phyloP scores from a whole-genome alignment of 2,888 invertebrate species.

The Coelopa pilipes region DNA sequence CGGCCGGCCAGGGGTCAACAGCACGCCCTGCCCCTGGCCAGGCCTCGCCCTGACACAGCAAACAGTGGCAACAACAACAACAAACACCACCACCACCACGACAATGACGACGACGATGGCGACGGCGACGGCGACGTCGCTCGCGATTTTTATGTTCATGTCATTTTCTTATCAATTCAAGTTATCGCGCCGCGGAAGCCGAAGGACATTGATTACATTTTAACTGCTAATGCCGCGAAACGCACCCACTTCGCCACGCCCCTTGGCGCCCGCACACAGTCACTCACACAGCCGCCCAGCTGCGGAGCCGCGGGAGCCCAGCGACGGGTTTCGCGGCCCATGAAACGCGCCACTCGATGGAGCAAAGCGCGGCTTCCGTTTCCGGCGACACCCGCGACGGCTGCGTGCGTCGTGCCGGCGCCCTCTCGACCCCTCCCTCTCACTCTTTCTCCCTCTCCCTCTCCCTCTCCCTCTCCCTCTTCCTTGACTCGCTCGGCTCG shows the following conservation, averaged over 20 bases:
- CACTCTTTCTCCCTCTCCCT: too few relatives aligned
- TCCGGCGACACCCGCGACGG: slow-evolving; percentile 3
- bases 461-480: too few relatives aligned
- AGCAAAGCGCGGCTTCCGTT: slow-evolving; percentile 21
- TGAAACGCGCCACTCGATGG: slow-evolving; percentile 20
- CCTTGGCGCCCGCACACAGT: too few relatives aligned
- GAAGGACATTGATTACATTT: slow-evolving; percentile 62
- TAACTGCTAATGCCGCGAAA: slow-evolving; percentile 57
- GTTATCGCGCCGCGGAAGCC: slow-evolving; percentile 40
- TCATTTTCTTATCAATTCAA: slow-evolving; percentile 49
- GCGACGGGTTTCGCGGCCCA: not conserved
- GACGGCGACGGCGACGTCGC: not conserved
- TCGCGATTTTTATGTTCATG: slow-evolving; percentile 43
- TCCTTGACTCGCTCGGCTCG: not conserved
- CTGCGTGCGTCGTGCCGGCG: too few relatives aligned
- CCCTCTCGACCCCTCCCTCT: not conserved
- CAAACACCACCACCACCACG: too few relatives aligned
- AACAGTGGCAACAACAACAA: too few relatives aligned
- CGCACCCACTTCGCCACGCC: slow-evolving; percentile 8
- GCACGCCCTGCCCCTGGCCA: too few relatives aligned
- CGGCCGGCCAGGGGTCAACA: too few relatives aligned
- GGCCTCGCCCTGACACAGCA: too few relatives aligned
- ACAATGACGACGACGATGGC: not conserved
- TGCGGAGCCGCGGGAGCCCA: too few relatives aligned
- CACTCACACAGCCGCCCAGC: not conserved